Conservation (phyloP, 2,113 vertebrate genomes). For the Bubo scandiacus region DNA sequence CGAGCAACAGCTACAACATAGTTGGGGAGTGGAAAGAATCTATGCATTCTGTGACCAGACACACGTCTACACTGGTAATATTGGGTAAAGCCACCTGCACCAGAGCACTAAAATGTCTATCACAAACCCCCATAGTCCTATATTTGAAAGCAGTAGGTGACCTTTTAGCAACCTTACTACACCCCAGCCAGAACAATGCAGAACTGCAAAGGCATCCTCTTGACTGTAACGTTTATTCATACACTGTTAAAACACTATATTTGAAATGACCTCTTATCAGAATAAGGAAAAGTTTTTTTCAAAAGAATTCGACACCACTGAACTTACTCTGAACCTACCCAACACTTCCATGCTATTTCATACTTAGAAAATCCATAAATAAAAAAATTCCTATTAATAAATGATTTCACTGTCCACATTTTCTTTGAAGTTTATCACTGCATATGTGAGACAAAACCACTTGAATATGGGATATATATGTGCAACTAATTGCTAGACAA, state of each 20-base stretch:
- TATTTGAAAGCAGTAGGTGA: neutral
- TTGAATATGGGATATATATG: neutral
- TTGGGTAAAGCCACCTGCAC: neutral
- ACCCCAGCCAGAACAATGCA: neutral
- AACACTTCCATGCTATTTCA: neutral
- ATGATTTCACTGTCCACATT: neutral
- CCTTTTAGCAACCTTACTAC: neutral
- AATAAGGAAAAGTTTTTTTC: neutral
- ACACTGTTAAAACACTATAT: neutral
- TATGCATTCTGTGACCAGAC: neutral
- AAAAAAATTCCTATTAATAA: neutral
- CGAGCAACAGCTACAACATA: neutral
- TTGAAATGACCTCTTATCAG: neutral
- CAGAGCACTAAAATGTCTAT: neutral
- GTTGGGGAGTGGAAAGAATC: neutral
- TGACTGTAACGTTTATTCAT: neutral
- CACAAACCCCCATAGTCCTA: accelerated
- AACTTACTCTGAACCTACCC: neutral
- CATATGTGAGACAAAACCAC: neutral
- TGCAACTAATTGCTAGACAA: neutral
- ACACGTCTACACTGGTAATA: neutral
- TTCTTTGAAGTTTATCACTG: neutral
- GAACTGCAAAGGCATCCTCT: neutral
- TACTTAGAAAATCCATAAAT: neutral
- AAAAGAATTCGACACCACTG: neutral